Evolutionary conservation across 2,888 invertebrate species (phyloP).

Genomic region (Nomada goodeniana): DNA sequence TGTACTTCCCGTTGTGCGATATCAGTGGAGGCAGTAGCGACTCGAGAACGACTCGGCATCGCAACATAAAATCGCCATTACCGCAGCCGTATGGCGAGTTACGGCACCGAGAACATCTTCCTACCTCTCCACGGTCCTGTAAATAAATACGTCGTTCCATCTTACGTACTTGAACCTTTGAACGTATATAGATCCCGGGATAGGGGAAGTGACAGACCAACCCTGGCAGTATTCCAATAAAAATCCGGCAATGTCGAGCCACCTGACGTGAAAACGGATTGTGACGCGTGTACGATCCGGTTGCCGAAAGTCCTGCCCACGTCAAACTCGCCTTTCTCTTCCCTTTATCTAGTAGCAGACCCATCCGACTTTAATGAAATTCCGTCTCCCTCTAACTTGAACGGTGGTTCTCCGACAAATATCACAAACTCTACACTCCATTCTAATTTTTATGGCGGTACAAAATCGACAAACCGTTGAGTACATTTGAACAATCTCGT

Average conservation of each 20-base stretch:
- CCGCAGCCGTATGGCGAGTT: conserved; percentile 72
- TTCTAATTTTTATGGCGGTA: too few relatives aligned
- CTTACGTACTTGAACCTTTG: conserved; percentile 64
- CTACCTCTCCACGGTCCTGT: conserved; percentile 66
- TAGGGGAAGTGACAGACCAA: conserved; percentile 44
- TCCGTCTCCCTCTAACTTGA: not conserved
- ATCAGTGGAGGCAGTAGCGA: conserved; percentile 20
- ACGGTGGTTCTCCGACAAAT: not conserved
- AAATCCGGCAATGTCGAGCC: conserved; percentile 50
- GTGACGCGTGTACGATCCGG: conserved; percentile 46
- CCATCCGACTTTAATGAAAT: not conserved
- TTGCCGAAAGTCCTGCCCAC: conserved; percentile 32
- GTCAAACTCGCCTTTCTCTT: conserved; percentile 15
- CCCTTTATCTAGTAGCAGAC: not conserved
- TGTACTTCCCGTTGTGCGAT: conserved; percentile 1
- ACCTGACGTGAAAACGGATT: conserved; percentile 54
- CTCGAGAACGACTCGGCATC: conserved; percentile 60
- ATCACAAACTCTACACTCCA: not conserved
- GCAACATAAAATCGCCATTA: conserved; percentile 80
- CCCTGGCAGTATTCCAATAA: conserved; percentile 58
- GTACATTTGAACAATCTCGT: too few relatives aligned
- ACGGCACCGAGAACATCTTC: conserved; percentile 69
- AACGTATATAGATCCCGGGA: conserved; percentile 31
- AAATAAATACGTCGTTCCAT: conserved; percentile 77
- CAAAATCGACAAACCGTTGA: not conserved